phyloP scores from a whole-genome alignment of 1,140 invertebrate species.

The Cotesia glomerata region DNA sequence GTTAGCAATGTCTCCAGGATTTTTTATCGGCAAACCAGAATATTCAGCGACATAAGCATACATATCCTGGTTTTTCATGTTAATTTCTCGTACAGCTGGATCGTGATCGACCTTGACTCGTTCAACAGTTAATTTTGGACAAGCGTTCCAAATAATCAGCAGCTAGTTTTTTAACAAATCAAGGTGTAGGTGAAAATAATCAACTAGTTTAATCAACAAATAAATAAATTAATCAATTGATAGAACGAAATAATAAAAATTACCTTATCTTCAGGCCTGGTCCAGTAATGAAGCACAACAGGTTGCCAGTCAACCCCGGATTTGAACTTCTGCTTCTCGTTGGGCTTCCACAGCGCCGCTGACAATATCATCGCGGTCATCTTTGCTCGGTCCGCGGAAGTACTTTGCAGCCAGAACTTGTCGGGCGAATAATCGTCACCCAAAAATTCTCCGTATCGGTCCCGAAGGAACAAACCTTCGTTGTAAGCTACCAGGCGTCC shows the following conservation, averaged over 20 bases:
- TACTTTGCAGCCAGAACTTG: conserved; percentile 73
- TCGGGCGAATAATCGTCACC: conserved; percentile 67
- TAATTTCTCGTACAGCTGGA: too few relatives aligned
- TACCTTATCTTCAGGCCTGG: conserved; percentile 70
- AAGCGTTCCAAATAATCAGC: conserved; percentile 51
- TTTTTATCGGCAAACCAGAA: too few relatives aligned
- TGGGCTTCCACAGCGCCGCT: conserved; percentile 74
- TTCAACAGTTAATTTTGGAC: conserved; percentile 44
- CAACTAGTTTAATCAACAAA: too few relatives aligned
- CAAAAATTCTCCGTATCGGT: conserved; percentile 69
- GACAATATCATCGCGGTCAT: conserved; percentile 76
- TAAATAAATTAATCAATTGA: too few relatives aligned
- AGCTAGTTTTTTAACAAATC: conserved; percentile 37
- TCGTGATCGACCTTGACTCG: neutral
- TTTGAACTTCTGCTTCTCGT: conserved; percentile 68
- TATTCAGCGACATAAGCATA: too few relatives aligned
- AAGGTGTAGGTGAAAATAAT: conserved; percentile 3
- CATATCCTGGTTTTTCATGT: too few relatives aligned
- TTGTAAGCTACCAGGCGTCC: conserved; percentile 71
- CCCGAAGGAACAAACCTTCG: conserved; percentile 68
- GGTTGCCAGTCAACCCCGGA: conserved; percentile 76
- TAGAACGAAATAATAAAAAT: conserved; percentile 37
- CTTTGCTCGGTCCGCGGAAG: conserved; percentile 76
- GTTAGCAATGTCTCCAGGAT: too few relatives aligned
- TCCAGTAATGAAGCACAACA: conserved; percentile 72